Conservation (phyloP, 2,888 invertebrate species). For the Platerodrilus igneus region DNA sequence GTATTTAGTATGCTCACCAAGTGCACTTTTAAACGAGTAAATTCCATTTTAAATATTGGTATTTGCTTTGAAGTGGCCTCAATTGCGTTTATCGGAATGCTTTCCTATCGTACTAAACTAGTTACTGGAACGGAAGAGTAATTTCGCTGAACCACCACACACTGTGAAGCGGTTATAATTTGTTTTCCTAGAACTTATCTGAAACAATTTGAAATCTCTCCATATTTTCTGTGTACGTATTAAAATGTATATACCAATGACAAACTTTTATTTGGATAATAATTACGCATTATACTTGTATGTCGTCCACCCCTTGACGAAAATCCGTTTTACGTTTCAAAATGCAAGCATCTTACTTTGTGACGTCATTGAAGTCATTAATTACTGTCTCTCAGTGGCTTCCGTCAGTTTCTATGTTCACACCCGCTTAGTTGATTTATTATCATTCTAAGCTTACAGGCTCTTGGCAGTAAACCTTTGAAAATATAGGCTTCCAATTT, state of each 20-base stretch:
- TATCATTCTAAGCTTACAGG: constrained; percentile 20
- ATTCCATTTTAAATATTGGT: constrained; percentile 6
- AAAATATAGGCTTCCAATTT: constrained; percentile 2
- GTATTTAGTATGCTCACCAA: constrained; percentile 14
- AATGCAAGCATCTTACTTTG: constrained; percentile 17
- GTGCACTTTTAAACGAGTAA: constrained; percentile 12
- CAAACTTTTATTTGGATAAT: constrained; percentile 9
- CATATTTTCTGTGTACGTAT: constrained; percentile 13
- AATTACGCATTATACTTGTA: constrained; percentile 14
- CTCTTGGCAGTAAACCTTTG: constrained; percentile 5
- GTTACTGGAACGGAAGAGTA: constrained; percentile 11
- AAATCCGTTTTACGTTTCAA: constrained; percentile 11
- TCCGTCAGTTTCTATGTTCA: constrained; percentile 33
- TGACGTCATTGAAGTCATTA: constrained; percentile 33
- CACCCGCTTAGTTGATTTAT: constrained; percentile 33
- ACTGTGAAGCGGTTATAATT: constrained; percentile 12
- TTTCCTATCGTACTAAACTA: constrained; percentile 11
- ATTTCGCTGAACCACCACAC: constrained; percentile 10
- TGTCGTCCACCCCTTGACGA: no score
- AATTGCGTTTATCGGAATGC: constrained; percentile 10
- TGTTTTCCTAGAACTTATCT: constrained; percentile 7
- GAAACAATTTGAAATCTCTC: constrained; percentile 10
- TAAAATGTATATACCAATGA: constrained; percentile 12
- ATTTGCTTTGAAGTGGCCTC: constrained; percentile 1
- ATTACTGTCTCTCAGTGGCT: constrained; percentile 33